phyloP scores from a whole-genome alignment of 2,797 vertebrate genomes.

The Eptatretus atami region DNA sequence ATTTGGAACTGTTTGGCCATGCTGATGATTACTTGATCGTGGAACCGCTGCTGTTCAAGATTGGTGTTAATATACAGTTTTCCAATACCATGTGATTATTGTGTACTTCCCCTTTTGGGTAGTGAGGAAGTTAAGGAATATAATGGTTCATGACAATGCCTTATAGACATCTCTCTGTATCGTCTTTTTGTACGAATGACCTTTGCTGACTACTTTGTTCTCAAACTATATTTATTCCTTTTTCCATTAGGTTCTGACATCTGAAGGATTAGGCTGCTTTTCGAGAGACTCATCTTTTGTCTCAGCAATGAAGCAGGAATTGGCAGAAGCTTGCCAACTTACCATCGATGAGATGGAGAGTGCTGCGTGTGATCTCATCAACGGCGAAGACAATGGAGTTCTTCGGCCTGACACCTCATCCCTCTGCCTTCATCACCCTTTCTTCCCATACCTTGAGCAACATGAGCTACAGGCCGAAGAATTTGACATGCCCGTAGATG shows the following conservation, averaged over 20 bases:
- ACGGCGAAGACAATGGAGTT: slow-evolving; percentile 19
- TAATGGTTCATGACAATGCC: not conserved
- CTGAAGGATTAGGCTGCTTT: slow-evolving; percentile 71
- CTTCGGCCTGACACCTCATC: not conserved
- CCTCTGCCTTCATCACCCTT: not conserved
- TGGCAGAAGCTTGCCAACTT: slow-evolving; percentile 87
- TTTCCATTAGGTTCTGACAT: slow-evolving; percentile 60
- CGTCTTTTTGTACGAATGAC: too few species aligned
- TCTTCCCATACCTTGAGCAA: not conserved
- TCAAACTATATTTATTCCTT: not conserved
- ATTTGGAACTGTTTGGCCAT: too few species aligned
- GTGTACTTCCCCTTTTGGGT: not conserved
- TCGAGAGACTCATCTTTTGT: slow-evolving; percentile 94
- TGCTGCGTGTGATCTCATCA: slow-evolving; percentile 73
- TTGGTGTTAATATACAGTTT: too few species aligned
- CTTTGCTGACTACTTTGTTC: too few species aligned
- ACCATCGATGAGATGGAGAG: slow-evolving; percentile 99
- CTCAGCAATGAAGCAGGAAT: slow-evolving; percentile 77
- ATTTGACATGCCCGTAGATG: not conserved
- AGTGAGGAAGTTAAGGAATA: not conserved
- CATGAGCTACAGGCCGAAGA: not conserved
- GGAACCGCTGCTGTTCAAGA: too few species aligned
- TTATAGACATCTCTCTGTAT: not conserved
- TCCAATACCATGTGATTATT: too few species aligned
- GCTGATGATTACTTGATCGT: too few species aligned